Base-by-base conservation (phyloP, 2,113 vertebrate species). In the Labeo catla region DNA sequence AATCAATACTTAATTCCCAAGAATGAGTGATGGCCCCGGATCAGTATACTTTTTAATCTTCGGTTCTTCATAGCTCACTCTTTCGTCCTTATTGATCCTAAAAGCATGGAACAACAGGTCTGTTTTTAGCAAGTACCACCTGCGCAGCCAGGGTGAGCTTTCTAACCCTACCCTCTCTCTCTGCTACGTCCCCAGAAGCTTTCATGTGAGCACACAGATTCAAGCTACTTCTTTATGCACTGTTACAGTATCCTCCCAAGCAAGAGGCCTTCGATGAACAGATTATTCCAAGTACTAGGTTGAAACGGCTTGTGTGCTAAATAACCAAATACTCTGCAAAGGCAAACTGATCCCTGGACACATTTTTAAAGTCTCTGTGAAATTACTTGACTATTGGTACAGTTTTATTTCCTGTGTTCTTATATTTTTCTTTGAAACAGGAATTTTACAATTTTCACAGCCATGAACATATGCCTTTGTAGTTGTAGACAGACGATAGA, bases 111-210 rank as follows among this genome's bases (percentile, higher is more conserved):
- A 82, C 78, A 86, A 54, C 80, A 76, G 70, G 78, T 68, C 83
- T 88, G 85, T 90, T 90, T 88, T 87, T 87, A 86, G 87, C 72
- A 79, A n/a, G n/a, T n/a, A n/a, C n/a, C n/a, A n/a, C n/a, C n/a
- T n/a, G n/a, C n/a, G 78, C 82, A 88, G 84, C 86, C 73, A 77
- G 82, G 39, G 74, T 45, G 73, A 84, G 74, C 50, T 88, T 68
- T n/a, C 57, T 73, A 81, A 43, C 82, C 52, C 81, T 43, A 43
- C 23, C 19, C 68, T 61, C 15, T 81, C 39, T 83, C 79, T 84
- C 13, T 23, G 59, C 61, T 85, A 49, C 15, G n/a, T n/a, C 57
- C 49, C 28, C 52, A 45, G 54, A 61, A 59, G 72, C 72, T 85
- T 80, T 84, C 45, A 85, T 85, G 19, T 43, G 57, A 85, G 47